These are phyloP conservation scores for Sinotaia quadrata DNA, from an alignment of 2,888 invertebrate genomes.

Conservation along the genomic window DNA sequence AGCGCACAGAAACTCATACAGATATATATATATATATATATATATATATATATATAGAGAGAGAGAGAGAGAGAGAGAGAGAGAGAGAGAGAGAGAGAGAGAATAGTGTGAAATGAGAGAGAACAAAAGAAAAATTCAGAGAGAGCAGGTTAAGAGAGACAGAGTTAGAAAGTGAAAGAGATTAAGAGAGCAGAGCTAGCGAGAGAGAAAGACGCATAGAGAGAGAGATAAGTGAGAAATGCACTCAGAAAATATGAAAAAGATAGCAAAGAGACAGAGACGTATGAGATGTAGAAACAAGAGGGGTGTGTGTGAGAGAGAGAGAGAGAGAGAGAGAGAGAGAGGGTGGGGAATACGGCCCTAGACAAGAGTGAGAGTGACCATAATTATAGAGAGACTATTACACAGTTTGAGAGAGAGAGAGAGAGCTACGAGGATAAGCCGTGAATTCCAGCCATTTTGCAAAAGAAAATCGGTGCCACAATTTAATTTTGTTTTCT, in stretches of 20 bases:
- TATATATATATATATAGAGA: slow-evolving; percentile 7
- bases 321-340: slow-evolving; percentile 6
- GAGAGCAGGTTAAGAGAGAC: neutral
- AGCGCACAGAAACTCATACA: neutral
- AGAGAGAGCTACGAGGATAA: no score
- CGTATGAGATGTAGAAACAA: neutral
- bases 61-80: neutral
- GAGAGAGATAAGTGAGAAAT: neutral
- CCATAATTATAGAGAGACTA: no score
- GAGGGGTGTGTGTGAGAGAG: neutral
- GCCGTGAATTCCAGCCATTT: no score
- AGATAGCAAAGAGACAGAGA: neutral
- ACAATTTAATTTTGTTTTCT: no score
- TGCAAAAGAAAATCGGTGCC: no score
- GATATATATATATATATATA: slow-evolving; percentile 1
- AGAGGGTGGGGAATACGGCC: neutral
- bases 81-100: slow-evolving; percentile 7
- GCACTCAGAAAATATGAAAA: neutral
- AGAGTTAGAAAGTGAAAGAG: neutral
- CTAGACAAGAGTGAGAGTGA: neutral
- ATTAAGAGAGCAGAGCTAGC: neutral
- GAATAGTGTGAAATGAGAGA: neutral
- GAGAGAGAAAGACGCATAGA: neutral
- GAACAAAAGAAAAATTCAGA: neutral
- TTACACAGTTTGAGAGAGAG: no score